Evolutionary conservation across 2,888 invertebrate species (phyloP).

Genomic region (Drymonia ruficornis): DNA sequence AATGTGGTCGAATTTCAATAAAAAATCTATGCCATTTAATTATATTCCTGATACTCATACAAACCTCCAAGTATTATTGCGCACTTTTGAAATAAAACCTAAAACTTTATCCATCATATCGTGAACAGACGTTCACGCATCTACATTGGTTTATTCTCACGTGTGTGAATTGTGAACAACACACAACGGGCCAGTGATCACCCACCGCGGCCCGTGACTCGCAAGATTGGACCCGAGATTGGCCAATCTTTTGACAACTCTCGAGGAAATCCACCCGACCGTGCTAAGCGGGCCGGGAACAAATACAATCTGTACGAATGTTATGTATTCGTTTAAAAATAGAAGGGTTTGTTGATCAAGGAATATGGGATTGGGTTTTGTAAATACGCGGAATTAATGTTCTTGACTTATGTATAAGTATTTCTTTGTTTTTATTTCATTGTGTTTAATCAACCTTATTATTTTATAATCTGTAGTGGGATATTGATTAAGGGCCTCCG

Average conservation of each 20-base stretch:
- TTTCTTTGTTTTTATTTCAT: not conserved
- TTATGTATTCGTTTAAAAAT: conserved; percentile 10
- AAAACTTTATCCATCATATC: no score
- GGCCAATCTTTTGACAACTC: conserved; percentile 39
- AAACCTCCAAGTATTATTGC: no score
- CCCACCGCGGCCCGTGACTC: conserved; percentile 32
- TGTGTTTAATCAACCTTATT: no score
- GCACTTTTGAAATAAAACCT: no score
- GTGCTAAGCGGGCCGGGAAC: conserved; percentile 27
- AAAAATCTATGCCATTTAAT: no score
- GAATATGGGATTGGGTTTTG: not conserved
- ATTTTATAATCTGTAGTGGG: no score
- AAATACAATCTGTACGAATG: conserved; percentile 31
- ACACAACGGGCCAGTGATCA: conserved; percentile 33
- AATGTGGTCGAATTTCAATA: no score
- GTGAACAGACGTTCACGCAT: no score
- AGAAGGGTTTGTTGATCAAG: not conserved
- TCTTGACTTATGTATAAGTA: not conserved
- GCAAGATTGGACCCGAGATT: conserved; percentile 39
- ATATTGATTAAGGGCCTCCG: no score
- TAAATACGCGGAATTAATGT: not conserved
- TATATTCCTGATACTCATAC: no score
- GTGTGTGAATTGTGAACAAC: conserved; percentile 30
- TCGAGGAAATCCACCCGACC: conserved; percentile 27
- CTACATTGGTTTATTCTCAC: conserved; percentile 16